phyloP scores from a whole-genome alignment of 2,113 vertebrate genomes.

The Gobiocypris rarus region DNA sequence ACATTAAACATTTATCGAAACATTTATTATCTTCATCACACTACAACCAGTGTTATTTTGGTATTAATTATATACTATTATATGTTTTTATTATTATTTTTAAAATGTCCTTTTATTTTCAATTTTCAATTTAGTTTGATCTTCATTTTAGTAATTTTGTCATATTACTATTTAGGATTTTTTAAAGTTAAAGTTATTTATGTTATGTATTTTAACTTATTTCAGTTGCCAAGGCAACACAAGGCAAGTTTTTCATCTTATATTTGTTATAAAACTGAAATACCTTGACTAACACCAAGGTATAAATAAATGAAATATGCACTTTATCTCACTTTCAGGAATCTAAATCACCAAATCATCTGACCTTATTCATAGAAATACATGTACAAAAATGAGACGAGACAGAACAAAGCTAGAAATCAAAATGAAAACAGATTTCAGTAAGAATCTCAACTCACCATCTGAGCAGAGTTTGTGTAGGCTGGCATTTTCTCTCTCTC shows the following conservation, averaged over 20 bases:
- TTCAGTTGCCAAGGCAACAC: no score
- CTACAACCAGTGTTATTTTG: background rate
- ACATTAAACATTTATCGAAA: background rate
- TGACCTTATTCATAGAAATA: constrained; percentile 4
- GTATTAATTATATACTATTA: background rate
- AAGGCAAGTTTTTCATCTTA: background rate
- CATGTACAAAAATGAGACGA: background rate
- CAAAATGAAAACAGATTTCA: background rate
- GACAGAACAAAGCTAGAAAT: background rate
- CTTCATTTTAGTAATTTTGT: background rate
- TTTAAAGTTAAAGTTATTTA: background rate
- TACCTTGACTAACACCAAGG: background rate
- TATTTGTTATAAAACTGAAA: background rate
- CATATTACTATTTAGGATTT: background rate
- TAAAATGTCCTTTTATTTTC: background rate
- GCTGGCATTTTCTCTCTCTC: constrained; percentile 25
- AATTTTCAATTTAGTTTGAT: background rate
- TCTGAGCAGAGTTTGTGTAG: constrained; percentile 17
- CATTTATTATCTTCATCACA: background rate
- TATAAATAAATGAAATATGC: background rate
- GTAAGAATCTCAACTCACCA: constrained; percentile 31
- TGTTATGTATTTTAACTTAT: background rate
- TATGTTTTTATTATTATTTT: background rate
- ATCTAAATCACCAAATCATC: background rate
- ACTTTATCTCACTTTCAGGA: background rate